Evolutionary conservation across 2,113 vertebrate species (phyloP), one percentile per base, ranked within the genome.

Genomic region (Semicossyphus pulcher): DNA sequence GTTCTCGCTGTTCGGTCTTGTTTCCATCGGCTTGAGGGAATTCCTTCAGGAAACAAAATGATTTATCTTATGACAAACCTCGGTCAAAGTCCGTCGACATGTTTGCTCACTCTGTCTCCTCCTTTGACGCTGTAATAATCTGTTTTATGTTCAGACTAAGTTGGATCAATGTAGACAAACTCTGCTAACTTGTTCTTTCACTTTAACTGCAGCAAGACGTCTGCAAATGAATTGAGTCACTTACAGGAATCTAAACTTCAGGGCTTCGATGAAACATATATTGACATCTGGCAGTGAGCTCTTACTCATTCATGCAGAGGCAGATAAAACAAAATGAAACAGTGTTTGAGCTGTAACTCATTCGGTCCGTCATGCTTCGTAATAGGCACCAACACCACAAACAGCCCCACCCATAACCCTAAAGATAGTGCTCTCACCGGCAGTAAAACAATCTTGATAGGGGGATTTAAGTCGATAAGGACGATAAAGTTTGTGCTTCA

Each of bases 31-130:
- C 29, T 28, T 18, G 5, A 37, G 66, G 76, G 60, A 75, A 72
- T 80, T 81, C 65, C 61, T 42, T 11, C 0, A 70, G 57, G 64
- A 68, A 81, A 68, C 48, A 5, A 16, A 37, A 29, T 29, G 3
- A 42, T 77, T 77, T 34, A 36, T 47, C 66, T 16, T 5, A 12
- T 0, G 58, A 54, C 76, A 49, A 66, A 15, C 48, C 72, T 65
- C 8, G 16, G 10, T 67, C 61, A 37, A 4, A 34, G 64, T 52
- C 42, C 25, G 44, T 18, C 10, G 41, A 9, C 26, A 6, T 48
- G 29, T 52, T 56, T 48, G 29, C 31, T 29, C 15, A 2, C 31
- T 18, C 14, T 53, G 12, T 52, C 34, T 36, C 10, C 32, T 54
- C 21, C 5, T n/a, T n/a, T n/a, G n/a, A n/a, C n/a, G n/a, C n/a